phyloP scores from a whole-genome alignment of 1,140 invertebrate genomes.

The Drosophila simulans region DNA sequence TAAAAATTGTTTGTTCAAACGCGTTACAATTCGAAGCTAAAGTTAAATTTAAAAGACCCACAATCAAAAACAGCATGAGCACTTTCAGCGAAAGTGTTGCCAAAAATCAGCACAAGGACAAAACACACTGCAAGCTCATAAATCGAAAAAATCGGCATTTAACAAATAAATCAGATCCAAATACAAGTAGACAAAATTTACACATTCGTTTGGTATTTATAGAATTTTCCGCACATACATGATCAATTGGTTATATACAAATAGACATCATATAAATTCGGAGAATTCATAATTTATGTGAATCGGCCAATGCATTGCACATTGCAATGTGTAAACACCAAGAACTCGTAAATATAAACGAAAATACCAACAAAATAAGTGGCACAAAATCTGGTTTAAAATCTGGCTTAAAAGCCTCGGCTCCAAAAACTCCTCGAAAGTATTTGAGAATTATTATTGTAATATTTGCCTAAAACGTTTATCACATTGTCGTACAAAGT shows the following conservation, averaged over 20 bases:
- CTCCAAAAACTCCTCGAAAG: conserved; percentile 27
- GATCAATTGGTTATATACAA: conserved; percentile 9
- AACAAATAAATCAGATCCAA: conserved; percentile 34
- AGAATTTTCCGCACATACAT: conserved; percentile 4
- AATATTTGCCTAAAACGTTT: conserved; percentile 54
- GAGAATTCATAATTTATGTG: conserved; percentile 63
- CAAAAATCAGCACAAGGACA: conserved; percentile 6
- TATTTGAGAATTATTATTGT: conserved; percentile 43
- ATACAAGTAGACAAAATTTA: conserved; percentile 6
- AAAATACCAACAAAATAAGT: conserved; percentile 38
- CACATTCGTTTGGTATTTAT: not conserved
- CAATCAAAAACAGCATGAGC: not conserved
- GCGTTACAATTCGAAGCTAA: too few relatives aligned
- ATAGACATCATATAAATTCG: conserved; percentile 14
- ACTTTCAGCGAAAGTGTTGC: not conserved
- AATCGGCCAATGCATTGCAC: conserved; percentile 8
- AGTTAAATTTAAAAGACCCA: too few relatives aligned
- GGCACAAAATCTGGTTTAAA: not conserved
- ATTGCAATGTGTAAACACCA: conserved; percentile 36
- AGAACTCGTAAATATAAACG: conserved; percentile 61
- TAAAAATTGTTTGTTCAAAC: not conserved
- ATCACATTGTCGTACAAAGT: conserved; percentile 42
- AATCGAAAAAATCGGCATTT: conserved; percentile 5
- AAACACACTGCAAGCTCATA: not conserved
- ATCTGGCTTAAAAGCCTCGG: not conserved